A percentile compares a stretch with the other conserved stretches of the same genome.
Evolutionary conservation across 2,113 vertebrate species (phyloP).

Genomic region (Seriola quinqueradiata): DNA sequence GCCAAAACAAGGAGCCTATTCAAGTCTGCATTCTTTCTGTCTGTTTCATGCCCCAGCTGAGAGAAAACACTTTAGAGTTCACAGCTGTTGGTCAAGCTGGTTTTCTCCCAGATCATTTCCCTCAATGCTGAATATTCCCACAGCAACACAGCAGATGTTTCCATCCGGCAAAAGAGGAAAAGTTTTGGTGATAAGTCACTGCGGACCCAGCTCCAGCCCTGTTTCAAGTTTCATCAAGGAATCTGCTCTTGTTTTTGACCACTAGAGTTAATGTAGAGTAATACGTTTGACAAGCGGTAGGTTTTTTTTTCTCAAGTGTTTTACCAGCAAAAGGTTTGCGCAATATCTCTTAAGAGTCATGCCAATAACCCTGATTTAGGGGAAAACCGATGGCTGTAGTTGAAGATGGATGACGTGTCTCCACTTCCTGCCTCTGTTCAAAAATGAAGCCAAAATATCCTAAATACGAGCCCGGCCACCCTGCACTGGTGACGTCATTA

Average conservation of each 20-base stretch:
- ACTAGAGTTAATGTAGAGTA: not conserved
- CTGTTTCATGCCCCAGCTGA: conserved; percentile 50
- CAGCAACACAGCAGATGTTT: conserved; percentile 49
- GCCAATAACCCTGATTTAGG: too few relatives aligned
- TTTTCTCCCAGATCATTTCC: conserved; percentile 4
- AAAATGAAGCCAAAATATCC: too few relatives aligned
- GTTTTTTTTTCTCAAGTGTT: not conserved
- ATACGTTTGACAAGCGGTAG: not conserved
- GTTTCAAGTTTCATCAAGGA: conserved; percentile 11
- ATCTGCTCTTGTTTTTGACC: not conserved
- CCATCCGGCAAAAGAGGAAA: conserved; percentile 11
- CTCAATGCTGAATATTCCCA: conserved; percentile 39
- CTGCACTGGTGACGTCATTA: too few relatives aligned
- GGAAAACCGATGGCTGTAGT: too few relatives aligned
- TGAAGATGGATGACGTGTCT: too few relatives aligned
- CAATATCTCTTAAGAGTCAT: too few relatives aligned
- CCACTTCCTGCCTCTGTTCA: too few relatives aligned
- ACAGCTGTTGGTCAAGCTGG: conserved; percentile 68
- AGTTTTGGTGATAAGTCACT: not conserved
- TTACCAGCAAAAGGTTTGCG: not conserved
- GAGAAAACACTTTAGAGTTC: conserved; percentile 54
- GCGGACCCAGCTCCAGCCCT: not conserved
- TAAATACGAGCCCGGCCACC: too few relatives aligned
- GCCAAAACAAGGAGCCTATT: conserved; percentile 72
- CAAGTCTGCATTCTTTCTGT: conserved; percentile 65